Base-by-base conservation (phyloP, 2,888 invertebrate genomes). In the Amiota communis region DNA sequence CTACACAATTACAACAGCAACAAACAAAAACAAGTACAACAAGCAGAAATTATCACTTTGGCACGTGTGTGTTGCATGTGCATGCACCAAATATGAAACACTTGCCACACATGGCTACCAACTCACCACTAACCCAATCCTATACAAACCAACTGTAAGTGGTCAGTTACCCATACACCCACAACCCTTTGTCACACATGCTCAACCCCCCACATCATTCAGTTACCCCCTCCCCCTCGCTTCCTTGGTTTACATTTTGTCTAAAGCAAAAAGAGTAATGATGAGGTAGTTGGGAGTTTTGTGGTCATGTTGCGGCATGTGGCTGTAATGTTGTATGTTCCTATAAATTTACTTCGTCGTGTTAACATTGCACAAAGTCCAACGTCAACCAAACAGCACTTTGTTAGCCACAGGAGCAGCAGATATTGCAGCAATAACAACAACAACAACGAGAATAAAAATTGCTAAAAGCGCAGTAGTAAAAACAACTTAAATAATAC, bases 221-320 rank as follows among this genome's bases (percentile, higher is more conserved):
- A 57, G 57, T 17, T 6, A 17, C 59, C 1, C 53, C n/a, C 13
- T 51, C 10, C n/a, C 0, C 0, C 12, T 51, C 3, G 0, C 53
- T 11, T 12, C 8, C 12, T 11, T n/a, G 53, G 53, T 51, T 1
- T 0, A 51, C 6, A n/a, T 51, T n/a, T 51, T n/a, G 12, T 4
- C n/a, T n/a, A n/a, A 51, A 12, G 53, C n/a, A 11, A 51, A 13
- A 17, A 13, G 17, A 15, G 10, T 59, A 20, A 11, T 15, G 59
- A 11, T 15, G 17, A 11, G 48, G 47, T 65, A 10, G 65, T 48
- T 20, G 65, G 15, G 12, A 59, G 59, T 48, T 65, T 12, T 48
- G 65, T 20, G 67, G 67, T 48, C 51, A 68, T 68, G 67, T 68
- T 68, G 51, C 15, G 67, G 67, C 67, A 51, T 68, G 67, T 68